Evolutionary conservation across 30 jellyfish, hydroid and myxozoan genomes (phyloP).

Genomic region (Calvadosia cruxmelitensis): DNA sequence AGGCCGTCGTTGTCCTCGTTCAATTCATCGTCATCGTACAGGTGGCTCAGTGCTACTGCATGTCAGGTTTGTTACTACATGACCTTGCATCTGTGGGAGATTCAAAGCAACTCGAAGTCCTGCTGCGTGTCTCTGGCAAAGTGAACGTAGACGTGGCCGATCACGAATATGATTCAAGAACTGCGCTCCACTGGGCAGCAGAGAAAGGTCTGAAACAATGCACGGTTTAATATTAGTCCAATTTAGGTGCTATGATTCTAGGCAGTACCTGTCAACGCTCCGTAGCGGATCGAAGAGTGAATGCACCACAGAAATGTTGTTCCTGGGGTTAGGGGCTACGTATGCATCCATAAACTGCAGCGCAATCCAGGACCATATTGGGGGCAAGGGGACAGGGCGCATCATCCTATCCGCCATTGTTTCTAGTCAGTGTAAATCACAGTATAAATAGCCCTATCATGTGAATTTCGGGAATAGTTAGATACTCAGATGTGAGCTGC

Average conservation of each 20-base stretch:
- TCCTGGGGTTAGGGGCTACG: neutral
- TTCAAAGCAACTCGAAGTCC: slow-evolving; percentile 33
- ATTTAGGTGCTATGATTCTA: neutral
- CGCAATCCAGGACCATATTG: too few species aligned
- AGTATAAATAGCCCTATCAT: too few species aligned
- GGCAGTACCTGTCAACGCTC: neutral
- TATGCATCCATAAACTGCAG: neutral
- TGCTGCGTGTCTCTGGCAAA: slow-evolving; percentile 17
- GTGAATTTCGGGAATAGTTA: too few species aligned
- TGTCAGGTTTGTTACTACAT: slow-evolving; percentile 54
- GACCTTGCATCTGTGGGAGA: slow-evolving; percentile 76
- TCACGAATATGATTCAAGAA: slow-evolving; percentile 47
- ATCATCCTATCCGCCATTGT: too few species aligned
- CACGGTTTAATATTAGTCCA: neutral
- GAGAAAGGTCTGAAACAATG: slow-evolving; percentile 28
- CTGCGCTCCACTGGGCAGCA: slow-evolving; percentile 79
- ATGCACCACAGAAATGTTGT: neutral
- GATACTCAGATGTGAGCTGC: too few species aligned
- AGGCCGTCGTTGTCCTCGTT: too few species aligned
- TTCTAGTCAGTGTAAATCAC: too few species aligned
- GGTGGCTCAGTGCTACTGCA: too few species aligned
- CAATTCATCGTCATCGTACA: too few species aligned
- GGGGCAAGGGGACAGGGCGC: too few species aligned
- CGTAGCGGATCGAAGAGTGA: neutral
- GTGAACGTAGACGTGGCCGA: slow-evolving; percentile 33